These are phyloP conservation scores for Tricholauxania praeusta DNA, from an alignment of 2,888 invertebrate species.

Conservation along the genomic window DNA sequence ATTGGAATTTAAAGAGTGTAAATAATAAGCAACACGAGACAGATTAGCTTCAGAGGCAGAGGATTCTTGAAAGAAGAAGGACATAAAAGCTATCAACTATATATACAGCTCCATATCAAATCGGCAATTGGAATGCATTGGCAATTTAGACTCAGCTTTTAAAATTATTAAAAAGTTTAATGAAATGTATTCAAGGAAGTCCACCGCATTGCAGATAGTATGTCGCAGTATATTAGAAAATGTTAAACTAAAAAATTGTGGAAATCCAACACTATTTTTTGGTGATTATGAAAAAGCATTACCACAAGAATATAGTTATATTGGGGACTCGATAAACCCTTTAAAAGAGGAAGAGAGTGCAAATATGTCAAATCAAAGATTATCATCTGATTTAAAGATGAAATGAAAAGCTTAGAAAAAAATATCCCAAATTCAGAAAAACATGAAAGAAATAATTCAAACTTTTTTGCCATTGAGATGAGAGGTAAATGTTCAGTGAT, in stretches of 20 bases:
- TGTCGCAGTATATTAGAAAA: too few species aligned
- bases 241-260: slow-evolving; percentile 1
- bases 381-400: too few species aligned
- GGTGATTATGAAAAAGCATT: slow-evolving; percentile 3
- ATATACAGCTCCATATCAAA: slow-evolving; percentile 11
- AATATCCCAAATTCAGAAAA: background rate
- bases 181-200: slow-evolving; percentile 7
- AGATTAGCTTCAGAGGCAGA: background rate
- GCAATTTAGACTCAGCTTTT: background rate
- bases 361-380: slow-evolving; percentile 1
- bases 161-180: slow-evolving; percentile 1
- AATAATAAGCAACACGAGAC: background rate
- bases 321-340: background rate
- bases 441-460: slow-evolving; percentile 2
- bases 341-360: slow-evolving; percentile 1
- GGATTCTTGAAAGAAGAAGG: background rate
- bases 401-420: slow-evolving; percentile 3
- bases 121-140: background rate
- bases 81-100: slow-evolving; percentile 6
- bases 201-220: slow-evolving; percentile 13
- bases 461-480: background rate
- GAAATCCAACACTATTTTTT: background rate
- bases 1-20: background rate
- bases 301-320: slow-evolving; percentile 7
- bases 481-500: slow-evolving; percentile 5